Evolutionary conservation across 2,113 vertebrate genomes (phyloP).

Genomic region (Rhombomys opimus): DNA sequence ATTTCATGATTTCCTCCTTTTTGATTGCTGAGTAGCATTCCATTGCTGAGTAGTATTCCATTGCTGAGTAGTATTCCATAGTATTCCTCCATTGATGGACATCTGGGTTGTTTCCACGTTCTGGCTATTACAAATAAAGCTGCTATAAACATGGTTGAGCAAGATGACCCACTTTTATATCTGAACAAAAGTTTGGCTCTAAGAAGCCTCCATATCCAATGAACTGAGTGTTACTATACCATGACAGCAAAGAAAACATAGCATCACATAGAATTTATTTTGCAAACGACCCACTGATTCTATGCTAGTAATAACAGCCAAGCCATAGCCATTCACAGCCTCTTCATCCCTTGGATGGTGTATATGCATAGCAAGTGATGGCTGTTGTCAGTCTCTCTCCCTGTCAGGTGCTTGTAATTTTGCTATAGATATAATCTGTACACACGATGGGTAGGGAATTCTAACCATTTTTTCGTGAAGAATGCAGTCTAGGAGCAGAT

Average conservation of each 20-base stretch:
- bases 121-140: too few relatives aligned
- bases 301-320: neutral
- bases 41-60: too few relatives aligned
- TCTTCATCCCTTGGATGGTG: neutral
- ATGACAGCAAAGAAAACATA: neutral
- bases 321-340: neutral
- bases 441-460: fast-evolving
- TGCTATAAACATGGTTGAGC: too few relatives aligned
- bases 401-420: neutral
- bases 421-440: neutral
- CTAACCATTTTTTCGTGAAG: neutral
- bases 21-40: too few relatives aligned
- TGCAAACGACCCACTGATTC: neutral
- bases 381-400: neutral
- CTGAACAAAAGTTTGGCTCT: neutral
- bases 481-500: neutral
- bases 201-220: neutral
- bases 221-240: neutral
- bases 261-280: neutral
- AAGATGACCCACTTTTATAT: neutral
- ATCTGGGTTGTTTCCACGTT: too few relatives aligned
- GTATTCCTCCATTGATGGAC: too few relatives aligned
- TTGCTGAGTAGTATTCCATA: too few relatives aligned
- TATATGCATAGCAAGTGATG: neutral
- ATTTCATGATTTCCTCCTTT: too few relatives aligned